Conservation (phyloP, 2,888 invertebrate species). For the Chymomyza amoena region DNA sequence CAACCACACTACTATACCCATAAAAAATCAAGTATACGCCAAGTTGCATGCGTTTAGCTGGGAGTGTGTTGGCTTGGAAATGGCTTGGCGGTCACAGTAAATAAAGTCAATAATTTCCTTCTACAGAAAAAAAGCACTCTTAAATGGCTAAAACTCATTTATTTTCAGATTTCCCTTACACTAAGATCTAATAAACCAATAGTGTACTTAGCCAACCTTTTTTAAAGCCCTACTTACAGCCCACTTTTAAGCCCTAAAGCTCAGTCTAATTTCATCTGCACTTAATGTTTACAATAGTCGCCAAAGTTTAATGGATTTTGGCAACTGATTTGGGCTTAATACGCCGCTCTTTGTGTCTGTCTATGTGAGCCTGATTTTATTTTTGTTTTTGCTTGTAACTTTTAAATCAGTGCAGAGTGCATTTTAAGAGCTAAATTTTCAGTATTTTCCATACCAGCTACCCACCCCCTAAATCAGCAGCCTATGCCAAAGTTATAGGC, state of each 20-base stretch:
- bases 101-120: conserved; percentile 39
- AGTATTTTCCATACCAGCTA: neutral
- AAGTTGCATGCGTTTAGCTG: neutral
- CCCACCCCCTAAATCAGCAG: neutral
- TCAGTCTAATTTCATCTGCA: conserved; percentile 62
- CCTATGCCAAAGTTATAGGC: conserved; percentile 5
- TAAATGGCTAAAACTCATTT: conserved; percentile 1
- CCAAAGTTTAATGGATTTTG: conserved; percentile 72
- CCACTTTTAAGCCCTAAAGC: neutral
- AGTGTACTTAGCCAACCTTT: neutral
- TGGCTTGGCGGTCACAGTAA: neutral
- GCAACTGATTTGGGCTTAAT: neutral
- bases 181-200: neutral
- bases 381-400: conserved; percentile 16
- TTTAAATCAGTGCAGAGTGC: conserved; percentile 22
- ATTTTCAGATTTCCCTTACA: neutral
- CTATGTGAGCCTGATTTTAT: neutral
- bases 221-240: neutral
- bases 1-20: neutral
- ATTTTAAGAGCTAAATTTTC: conserved; percentile 9
- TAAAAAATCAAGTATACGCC: neutral
- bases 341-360: neutral
- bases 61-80: neutral
- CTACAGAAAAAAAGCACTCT: conserved; percentile 5
- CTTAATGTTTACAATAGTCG: conserved; percentile 71